Evolutionary conservation across 2,888 invertebrate species (phyloP).

Genomic region (Pseudolycoriella hygida): DNA sequence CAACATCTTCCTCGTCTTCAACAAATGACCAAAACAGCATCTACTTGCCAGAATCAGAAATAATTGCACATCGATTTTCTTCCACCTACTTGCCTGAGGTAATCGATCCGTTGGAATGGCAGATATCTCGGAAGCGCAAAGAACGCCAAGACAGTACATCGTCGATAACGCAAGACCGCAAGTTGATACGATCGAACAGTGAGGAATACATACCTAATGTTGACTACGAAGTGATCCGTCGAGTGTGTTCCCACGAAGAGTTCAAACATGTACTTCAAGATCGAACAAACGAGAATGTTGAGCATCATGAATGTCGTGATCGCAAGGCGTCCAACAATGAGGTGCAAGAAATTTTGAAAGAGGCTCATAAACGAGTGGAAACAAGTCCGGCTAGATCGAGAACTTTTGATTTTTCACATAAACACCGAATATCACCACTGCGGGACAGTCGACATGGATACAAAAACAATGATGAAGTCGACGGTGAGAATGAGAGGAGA

Average conservation of each 20-base stretch:
- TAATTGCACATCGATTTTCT: conserved; percentile 6
- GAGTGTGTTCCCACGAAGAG: conserved; percentile 46
- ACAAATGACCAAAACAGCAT: conserved; percentile 9
- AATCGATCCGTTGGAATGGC: conserved; percentile 29
- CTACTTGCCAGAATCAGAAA: conserved; percentile 3
- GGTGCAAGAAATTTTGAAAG: conserved; percentile 17
- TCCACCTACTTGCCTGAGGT: conserved; percentile 28
- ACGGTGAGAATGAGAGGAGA: conserved; percentile 42
- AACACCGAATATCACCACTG: conserved; percentile 24
- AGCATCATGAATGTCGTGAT: conserved; percentile 7
- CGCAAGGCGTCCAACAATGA: conserved; percentile 6
- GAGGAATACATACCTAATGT: conserved; percentile 33
- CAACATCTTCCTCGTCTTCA: conserved; percentile 27
- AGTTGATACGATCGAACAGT: conserved; percentile 41
- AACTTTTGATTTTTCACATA: conserved; percentile 10
- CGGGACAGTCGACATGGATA: conserved; percentile 14
- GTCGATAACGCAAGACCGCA: conserved; percentile 37
- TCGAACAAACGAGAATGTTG: conserved; percentile 15
- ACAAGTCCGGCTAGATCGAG: conserved; percentile 27
- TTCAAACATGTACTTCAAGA: conserved; percentile 29
- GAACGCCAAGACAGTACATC: conserved; percentile 42
- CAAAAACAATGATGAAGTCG: conserved; percentile 32
- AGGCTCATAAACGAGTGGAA: conserved; percentile 18
- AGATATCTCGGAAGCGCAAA: conserved; percentile 37
- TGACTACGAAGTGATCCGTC: conserved; percentile 28